A percentile compares a stretch with the other conserved stretches of the same genome.
These are phyloP conservation scores for Cerceris rybyensis DNA, from an alignment of 2,888 invertebrate species.

Conservation along the genomic window DNA sequence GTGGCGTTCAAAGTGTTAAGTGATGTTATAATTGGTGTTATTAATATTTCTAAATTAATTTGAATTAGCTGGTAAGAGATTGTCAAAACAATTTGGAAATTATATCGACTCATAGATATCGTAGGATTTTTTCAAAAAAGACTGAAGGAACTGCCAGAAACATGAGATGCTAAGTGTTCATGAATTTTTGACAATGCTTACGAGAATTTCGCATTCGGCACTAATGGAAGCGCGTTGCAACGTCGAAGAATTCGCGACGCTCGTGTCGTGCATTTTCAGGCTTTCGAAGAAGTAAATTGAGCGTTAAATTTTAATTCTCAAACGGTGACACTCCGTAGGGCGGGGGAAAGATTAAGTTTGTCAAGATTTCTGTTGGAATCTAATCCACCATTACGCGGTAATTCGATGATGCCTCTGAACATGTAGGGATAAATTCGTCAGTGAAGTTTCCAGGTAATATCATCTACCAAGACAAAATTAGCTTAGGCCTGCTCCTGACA, in stretches of 20 bases:
- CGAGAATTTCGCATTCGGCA: neutral
- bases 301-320: slow-evolving; percentile 14
- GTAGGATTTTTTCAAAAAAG: too few species aligned
- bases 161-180: too few species aligned
- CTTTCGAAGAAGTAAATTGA: neutral
- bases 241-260: neutral
- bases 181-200: neutral
- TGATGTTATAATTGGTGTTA: too few species aligned
- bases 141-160: too few species aligned
- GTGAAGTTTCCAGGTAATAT: slow-evolving; percentile 28
- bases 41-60: too few species aligned
- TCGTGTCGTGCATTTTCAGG: neutral
- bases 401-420: slow-evolving; percentile 2
- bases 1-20: too few species aligned
- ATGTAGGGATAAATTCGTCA: slow-evolving; percentile 28
- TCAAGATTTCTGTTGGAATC: slow-evolving; percentile 25
- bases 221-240: neutral
- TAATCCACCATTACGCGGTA: slow-evolving; percentile 20
- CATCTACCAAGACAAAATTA: slow-evolving; percentile 4
- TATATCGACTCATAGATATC: too few species aligned
- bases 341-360: slow-evolving; percentile 27
- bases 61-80: too few species aligned
- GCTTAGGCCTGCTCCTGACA: neutral
- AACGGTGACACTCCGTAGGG: neutral
- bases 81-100: too few species aligned